A percentile compares a stretch with the other conserved stretches of the same genome.
These are phyloP conservation scores for Pelobates fuscus DNA, from an alignment of 2,113 vertebrate species.

Conservation along the genomic window DNA sequence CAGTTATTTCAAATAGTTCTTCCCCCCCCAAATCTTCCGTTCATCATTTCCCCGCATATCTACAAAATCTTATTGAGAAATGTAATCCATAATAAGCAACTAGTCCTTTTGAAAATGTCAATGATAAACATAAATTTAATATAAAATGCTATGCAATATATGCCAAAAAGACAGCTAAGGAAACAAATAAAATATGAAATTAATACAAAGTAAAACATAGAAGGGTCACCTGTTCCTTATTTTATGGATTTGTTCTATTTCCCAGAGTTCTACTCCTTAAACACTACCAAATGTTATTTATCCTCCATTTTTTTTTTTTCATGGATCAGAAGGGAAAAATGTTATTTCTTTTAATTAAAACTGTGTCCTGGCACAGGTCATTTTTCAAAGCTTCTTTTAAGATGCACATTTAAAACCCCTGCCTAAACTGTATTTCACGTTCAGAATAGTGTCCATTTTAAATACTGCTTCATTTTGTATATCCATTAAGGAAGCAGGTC, in stretches of 20 bases:
- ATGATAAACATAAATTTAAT: no score
- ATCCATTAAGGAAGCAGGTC: constrained; percentile 45
- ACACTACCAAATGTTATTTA: constrained; percentile 31
- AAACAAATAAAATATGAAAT: constrained; percentile 19
- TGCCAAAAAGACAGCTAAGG: background rate
- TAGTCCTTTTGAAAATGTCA: no score
- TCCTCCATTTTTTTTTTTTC: constrained; percentile 11
- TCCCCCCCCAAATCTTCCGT: no score
- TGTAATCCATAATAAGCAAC: no score
- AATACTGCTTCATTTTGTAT: constrained; percentile 28
- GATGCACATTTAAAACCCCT: constrained; percentile 7
- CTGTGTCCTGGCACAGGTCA: constrained; percentile 3
- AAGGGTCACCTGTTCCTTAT: constrained; percentile 7
- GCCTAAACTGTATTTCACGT: constrained; percentile 38
- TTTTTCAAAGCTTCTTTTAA: background rate
- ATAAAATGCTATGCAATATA: no score
- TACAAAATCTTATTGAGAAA: no score
- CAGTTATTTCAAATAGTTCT: no score
- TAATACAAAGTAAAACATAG: constrained; percentile 10
- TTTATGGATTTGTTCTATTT: constrained; percentile 21
- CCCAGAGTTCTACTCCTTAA: constrained; percentile 15
- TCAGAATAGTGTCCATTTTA: constrained; percentile 37
- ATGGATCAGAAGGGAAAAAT: background rate
- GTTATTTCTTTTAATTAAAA: constrained; percentile 22
- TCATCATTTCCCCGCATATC: no score